Base-by-base conservation (phyloP, 2,113 vertebrate genomes). In the Seriola quinqueradiata region DNA sequence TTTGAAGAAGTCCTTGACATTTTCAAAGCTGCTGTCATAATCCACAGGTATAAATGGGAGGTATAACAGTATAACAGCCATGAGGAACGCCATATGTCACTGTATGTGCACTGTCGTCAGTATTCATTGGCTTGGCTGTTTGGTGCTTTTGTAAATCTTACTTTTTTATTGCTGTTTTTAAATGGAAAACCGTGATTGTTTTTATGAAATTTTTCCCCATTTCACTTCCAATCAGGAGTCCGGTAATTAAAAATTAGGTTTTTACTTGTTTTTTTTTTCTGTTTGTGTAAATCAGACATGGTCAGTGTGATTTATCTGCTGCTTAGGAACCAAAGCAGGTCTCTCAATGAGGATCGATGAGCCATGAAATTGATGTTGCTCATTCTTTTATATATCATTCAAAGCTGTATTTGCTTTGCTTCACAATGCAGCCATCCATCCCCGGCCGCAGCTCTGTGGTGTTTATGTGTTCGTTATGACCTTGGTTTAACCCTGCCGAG, bases 11-110 rank as follows among this genome's bases (percentile, higher is more conserved):
- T 79, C 84, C 85, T 87, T 90, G 87, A 88, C 83, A 84, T 88
- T 86, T 79, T 72, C 50, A 89, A 77, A 91, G 80, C 89, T 86
- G 70, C 81, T 81, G 66, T 77, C 25, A 74, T 92, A 90, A 91
- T 91, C 88, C 84, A 82, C 74, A 81, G 71, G 66, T 72, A 65
- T 50, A 60, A 75, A 82, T 61, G 42, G 64, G 60, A 74, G 66
- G 59, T 82, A 81, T 88, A 79, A 86, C 75, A 86, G 87, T 88
- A 89, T 90, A 87, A 88, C 52, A 65, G 71, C 38, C 58, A 70
- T 3, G 9, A 68, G 76, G 77, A 74, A 48, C 6, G 17, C 85
- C 89, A 84, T 78, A 86, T 90, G 86, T 84, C 80, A 48, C 83
- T 42, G 64, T 50, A 50, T 76, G 71, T 58, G 77, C 61, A 81